Base-by-base conservation (phyloP, 53 echinoderm and acorn worm species). In the Apostichopus leukothele region DNA sequence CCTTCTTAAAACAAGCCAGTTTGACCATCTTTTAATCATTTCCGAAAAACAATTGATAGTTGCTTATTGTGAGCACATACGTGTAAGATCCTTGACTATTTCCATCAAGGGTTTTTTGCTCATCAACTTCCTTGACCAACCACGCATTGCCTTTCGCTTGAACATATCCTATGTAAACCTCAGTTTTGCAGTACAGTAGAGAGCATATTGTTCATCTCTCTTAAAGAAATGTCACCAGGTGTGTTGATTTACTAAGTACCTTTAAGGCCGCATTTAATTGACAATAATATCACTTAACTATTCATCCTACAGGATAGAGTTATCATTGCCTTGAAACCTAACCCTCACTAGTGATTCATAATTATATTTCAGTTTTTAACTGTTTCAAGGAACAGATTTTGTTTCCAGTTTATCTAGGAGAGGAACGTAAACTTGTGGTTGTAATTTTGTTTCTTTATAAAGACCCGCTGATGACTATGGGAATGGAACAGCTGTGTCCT, bases 401-500 rank as follows among this genome's bases (percentile, higher is more conserved):
- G 13, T 68, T 57, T 5, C 4, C n/a, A 3, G 2, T n/a, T 71
- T n/a, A 16, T 71, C 71, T 16, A 16, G 14, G 18, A 71, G 18
- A 71, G 57, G 57, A 39, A 39, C 39, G 39, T 39, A 39, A 39
- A 39, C 39, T 57, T 57, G 57, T 7, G 8, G 10, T 57, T 57
- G 57, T 9, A 57, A 7, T 9, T 57, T 57, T 57, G 7, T 10
- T 57, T 8, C 7, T 57, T 68, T 14, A 18, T 68, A n/a, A 68
- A 18, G 68, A 68, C 11, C 11, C 1, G 16, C 68, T 68, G 68
- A 68, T 68, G 11, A 80, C 54, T 53, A 0, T 80, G 80, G 80
- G 80, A 80, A 80, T 20, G 9, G 16, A 57, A 20, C 80, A 80
- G 53, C 53, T 80, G 80, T 80, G 80, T 80, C 80, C 80, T 22